Evolutionary conservation across 2,888 invertebrate genomes (phyloP).

Genomic region (Hoplodrina ambigua): DNA sequence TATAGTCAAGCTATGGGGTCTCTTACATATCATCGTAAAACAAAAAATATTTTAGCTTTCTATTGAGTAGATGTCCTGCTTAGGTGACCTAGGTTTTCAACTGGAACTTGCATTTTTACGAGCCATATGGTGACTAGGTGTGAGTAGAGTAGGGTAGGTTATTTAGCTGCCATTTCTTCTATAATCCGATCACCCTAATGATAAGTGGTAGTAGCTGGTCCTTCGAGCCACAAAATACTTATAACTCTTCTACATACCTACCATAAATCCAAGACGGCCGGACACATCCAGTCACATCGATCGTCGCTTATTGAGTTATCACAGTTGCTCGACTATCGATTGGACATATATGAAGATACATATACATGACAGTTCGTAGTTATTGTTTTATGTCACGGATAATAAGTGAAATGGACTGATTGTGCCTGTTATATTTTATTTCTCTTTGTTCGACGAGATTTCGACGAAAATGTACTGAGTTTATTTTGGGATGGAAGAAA

Average conservation of each 20-base stretch:
- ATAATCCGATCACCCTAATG: neutral
- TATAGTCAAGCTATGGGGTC: neutral
- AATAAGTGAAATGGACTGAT: constrained; percentile 58
- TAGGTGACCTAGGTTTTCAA: neutral
- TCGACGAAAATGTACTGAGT: neutral
- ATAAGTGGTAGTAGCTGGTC: neutral
- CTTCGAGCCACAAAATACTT: neutral
- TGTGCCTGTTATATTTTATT: constrained; percentile 38
- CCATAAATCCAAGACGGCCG: constrained; percentile 68
- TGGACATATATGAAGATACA: constrained; percentile 52
- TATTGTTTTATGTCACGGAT: constrained; percentile 60
- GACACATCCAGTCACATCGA: constrained; percentile 61
- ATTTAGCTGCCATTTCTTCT: neutral
- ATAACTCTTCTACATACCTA: neutral
- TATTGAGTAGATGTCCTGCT: no score
- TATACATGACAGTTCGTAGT: constrained; percentile 31
- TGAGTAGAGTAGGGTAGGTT: neutral
- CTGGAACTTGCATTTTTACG: neutral
- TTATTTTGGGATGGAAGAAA: neutral
- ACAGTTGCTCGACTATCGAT: constrained; percentile 65
- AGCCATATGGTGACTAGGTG: neutral
- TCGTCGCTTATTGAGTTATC: constrained; percentile 75
- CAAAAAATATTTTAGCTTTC: neutral
- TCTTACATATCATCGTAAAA: neutral
- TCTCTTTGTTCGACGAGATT: constrained; percentile 39